Percentiles rank a stretch among this genome's conserved stretches.
These are phyloP conservation scores for Mormyrus lacerda DNA, from an alignment of 2,113 vertebrate genomes.

Conservation along the genomic window DNA sequence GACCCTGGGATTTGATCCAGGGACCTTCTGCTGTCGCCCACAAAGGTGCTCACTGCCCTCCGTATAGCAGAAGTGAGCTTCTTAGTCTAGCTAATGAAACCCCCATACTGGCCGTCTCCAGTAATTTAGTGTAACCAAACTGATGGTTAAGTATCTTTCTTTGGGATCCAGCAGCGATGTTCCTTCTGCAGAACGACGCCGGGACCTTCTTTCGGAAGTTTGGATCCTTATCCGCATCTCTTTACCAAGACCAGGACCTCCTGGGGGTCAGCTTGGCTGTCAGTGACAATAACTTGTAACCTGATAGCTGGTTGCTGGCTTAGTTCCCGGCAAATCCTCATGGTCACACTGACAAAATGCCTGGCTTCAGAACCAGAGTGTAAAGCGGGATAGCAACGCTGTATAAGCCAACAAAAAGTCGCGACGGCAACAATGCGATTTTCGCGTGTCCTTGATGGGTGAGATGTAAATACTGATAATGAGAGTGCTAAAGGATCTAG, in stretches of 20 bases:
- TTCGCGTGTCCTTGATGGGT: not conserved
- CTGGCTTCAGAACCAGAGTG: not conserved
- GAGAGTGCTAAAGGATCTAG: not conserved
- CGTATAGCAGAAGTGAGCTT: not conserved
- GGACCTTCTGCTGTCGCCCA: not conserved
- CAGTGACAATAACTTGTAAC: not conserved
- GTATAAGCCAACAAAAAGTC: not conserved
- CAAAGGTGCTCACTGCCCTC: not conserved
- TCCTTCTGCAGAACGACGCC: not conserved
- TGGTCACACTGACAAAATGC: not conserved
- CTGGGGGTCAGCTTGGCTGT: not conserved
- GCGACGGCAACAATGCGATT: not conserved
- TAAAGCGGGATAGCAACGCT: not conserved
- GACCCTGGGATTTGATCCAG: not conserved
- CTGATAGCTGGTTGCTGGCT: not conserved
- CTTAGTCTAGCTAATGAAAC: not conserved
- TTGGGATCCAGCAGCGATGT: not conserved
- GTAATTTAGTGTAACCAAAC: not conserved
- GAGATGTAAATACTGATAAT: not conserved
- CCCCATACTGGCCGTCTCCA: not conserved
- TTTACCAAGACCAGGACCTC: not conserved
- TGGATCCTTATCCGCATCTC: not conserved
- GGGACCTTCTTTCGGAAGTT: not conserved
- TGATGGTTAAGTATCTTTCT: not conserved
- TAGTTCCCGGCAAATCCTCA: not conserved